Evolutionary conservation across 2,888 invertebrate genomes (phyloP).

Genomic region (Endotricha flammealis): DNA sequence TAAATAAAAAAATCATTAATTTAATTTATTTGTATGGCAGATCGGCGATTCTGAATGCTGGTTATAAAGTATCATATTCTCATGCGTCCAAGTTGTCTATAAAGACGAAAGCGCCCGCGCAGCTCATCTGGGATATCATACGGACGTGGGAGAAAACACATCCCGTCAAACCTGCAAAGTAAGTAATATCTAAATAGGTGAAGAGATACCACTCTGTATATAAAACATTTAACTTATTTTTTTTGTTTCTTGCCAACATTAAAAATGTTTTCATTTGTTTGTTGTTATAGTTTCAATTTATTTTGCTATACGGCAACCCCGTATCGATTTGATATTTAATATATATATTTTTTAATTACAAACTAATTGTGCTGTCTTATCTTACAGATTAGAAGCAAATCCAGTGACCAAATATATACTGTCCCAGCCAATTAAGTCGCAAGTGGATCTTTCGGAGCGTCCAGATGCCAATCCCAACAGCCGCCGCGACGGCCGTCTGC

Average conservation of each 20-base stretch:
- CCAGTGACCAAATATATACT: slow-evolving; percentile 77
- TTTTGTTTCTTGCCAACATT: no score
- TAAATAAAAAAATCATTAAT: neutral
- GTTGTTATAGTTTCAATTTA: no score
- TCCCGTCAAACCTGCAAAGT: slow-evolving; percentile 81
- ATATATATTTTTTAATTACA: no score
- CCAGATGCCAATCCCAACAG: slow-evolving; percentile 89
- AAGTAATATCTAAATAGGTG: slow-evolving; percentile 22
- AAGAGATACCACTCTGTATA: no score
- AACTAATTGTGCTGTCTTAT: no score
- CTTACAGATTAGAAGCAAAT: slow-evolving; percentile 54
- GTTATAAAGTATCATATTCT: slow-evolving; percentile 93
- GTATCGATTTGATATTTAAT: no score
- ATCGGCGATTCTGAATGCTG: slow-evolving; percentile 93
- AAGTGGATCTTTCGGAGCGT: slow-evolving; percentile 72
- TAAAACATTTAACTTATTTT: no score
- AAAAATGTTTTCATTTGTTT: no score
- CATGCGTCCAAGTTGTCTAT: slow-evolving; percentile 93
- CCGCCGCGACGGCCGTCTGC: slow-evolving; percentile 81
- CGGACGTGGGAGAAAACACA: slow-evolving; percentile 86
- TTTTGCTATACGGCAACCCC: no score
- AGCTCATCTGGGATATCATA: slow-evolving; percentile 94
- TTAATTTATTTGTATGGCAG: slow-evolving; percentile 56
- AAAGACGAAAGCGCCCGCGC: slow-evolving; percentile 94
- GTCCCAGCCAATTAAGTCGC: slow-evolving; percentile 59